Base-by-base conservation (phyloP, 2,113 vertebrate species). In the Pterocles orientalis region DNA sequence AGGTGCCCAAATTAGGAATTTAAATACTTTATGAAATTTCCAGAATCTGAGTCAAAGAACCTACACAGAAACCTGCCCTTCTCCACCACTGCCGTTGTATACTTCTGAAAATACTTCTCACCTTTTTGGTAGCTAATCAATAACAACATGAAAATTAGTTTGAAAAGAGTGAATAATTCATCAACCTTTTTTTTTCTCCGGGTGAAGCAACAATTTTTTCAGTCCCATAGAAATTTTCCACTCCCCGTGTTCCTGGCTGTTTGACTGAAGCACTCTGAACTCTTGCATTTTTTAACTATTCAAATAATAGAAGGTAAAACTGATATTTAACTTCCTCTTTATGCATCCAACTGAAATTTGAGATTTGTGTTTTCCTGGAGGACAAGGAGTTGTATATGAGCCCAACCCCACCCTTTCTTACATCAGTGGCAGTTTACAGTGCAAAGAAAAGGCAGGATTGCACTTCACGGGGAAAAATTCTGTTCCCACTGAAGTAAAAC, bases 221-320 rank as follows among this genome's bases (percentile, higher is more conserved):
- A 81, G 58, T 36, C 41, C 54, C 77, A 34, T 1, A 61, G 69
- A 91, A 89, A 31, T 78, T 96, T 97, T 98, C 95, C 95, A 96
- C 92, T 97, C 94, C 95, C 93, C 69, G 6, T 51, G 92, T 89
- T 97, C 95, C 91, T 86, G 89, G 84, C 86, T 96, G 92, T 97
- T 94, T 73, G 95, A 97, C 86, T 21, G n/a, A 82, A 93, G 73
- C 81, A 76, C 85, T 54, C 81, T 64, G 47, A 68, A 70, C 51
- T 80, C 68, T 50, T 72, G 57, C 88, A 58, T 15, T 90, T 93
- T 82, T 70, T 54, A 94, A 71, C 64, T 77, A 82, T 23, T 18
- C 36, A 77, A 90, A 77, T 60, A 69, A 82, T 26, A 69, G 79
- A 88, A 95, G 14, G 50, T 33, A 83, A 73, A 95, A 31, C 41